phyloP scores from a whole-genome alignment of 2,797 vertebrate species.

The Sardinella longiceps region DNA sequence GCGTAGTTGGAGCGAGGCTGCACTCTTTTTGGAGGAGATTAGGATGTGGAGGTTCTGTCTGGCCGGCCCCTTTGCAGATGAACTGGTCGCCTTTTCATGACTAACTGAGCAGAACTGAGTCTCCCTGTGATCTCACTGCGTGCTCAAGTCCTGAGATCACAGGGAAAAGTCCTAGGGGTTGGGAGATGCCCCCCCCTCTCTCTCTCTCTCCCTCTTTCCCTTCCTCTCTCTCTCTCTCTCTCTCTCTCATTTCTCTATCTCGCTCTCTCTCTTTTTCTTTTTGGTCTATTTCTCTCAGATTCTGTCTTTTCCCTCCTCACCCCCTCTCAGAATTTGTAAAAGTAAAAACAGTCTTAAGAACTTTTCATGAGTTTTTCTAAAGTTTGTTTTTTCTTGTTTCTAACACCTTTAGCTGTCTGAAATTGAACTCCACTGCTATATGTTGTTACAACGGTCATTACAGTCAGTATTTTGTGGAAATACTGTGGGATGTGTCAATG shows the following conservation, averaged over 20 bases:
- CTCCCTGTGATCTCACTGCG: constrained; percentile 7
- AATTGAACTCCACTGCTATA: not conserved
- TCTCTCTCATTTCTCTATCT: not conserved
- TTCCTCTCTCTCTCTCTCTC: not conserved
- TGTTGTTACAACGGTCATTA: not conserved
- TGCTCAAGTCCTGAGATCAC: constrained; percentile 1
- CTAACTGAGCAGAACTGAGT: not conserved
- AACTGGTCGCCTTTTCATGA: constrained; percentile 17
- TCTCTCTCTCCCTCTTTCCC: not conserved
- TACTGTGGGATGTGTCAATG: too few species aligned
- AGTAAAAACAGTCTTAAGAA: not conserved
- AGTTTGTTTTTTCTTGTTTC: not conserved
- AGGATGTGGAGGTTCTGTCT: not conserved
- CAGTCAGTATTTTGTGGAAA: too few species aligned
- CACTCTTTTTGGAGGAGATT: not conserved
- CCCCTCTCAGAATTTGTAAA: not conserved
- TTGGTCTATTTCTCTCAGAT: not conserved
- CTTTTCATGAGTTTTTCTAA: not conserved
- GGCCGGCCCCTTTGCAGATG: not conserved
- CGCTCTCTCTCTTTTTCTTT: not conserved
- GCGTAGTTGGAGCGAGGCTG: not conserved
- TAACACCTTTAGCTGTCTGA: not conserved
- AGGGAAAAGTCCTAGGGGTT: not conserved
- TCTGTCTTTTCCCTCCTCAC: not conserved
- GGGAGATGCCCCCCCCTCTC: not conserved